Percentiles rank a stretch among this genome's conserved stretches.
Evolutionary conservation across 53 echinoderm and acorn worm genomes (phyloP).

Genomic region (Antedon mediterranea): DNA sequence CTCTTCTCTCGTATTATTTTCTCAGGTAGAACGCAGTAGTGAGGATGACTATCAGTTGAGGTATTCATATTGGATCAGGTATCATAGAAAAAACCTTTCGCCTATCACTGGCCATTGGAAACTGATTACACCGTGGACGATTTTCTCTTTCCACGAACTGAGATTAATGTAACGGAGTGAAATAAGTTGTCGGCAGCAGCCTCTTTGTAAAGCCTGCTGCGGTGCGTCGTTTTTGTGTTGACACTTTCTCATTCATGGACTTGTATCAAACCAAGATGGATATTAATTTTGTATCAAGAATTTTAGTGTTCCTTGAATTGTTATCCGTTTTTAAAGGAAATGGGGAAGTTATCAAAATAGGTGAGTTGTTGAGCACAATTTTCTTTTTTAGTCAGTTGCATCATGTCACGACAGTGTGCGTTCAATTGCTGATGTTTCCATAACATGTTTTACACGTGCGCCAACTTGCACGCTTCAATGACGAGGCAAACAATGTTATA

Average conservation of each 20-base stretch:
- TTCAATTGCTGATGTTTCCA: too few relatives aligned
- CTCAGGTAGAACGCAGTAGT: not conserved
- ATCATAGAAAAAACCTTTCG: not conserved
- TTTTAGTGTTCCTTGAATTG: not conserved
- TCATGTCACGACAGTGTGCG: too few relatives aligned
- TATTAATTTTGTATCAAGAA: not conserved
- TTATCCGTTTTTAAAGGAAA: not conserved
- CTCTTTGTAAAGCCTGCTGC: not conserved
- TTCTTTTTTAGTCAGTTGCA: too few relatives aligned
- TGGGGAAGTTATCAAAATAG: not conserved
- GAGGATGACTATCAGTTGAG: not conserved
- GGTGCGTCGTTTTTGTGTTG: not conserved
- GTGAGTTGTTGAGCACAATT: not conserved
- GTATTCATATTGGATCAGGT: not conserved
- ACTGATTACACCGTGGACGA: not conserved
- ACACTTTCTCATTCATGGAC: not conserved
- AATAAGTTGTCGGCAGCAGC: not conserved
- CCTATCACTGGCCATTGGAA: not conserved
- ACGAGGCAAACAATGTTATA: too few relatives aligned
- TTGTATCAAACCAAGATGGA: not conserved
- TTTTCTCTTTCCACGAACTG: not conserved
- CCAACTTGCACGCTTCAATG: too few relatives aligned
- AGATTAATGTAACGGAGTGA: not conserved
- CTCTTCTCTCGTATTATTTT: not conserved
- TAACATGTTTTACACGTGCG: too few relatives aligned